Evolutionary conservation across 2,888 invertebrate species (phyloP), one percentile per base, ranked within the genome.

Genomic region (Tetrapedia diversipes): DNA sequence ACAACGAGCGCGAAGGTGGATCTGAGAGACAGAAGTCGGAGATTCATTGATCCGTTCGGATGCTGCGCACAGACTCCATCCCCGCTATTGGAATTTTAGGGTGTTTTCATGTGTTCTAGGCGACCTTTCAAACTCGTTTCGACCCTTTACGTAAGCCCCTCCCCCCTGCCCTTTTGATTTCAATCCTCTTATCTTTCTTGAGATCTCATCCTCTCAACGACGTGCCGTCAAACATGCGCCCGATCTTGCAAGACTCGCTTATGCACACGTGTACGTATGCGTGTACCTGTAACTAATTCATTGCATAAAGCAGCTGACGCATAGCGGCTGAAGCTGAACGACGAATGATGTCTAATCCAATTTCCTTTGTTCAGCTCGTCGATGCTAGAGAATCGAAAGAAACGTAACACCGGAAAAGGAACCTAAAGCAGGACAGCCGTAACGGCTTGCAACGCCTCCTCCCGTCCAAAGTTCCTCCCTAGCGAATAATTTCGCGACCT

Each of bases 41-140:
- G 77, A 81, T 78, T 86, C 88, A 89, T 89, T 85, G 88, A 89
- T 89, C 89, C 88, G 75, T 79, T 86, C 76, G 89, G 89, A 89
- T 88, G 89, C 89, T 89, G 89, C 89, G 89, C 89, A 81, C 67
- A 72, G 73, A 80, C 69, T 67, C 43, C 54, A 74, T 64, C 81
- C 83, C 79, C 81, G 69, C 82, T 75, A 73, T 53, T 66, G 19
- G 34, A 22, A 72, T 57, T 72, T 75, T 80, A 24, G 71, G 57
- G 19, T 39, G 61, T 73, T 77, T 72, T 63, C 57, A 37, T 24
- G 14, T 29, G 53, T 77, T 79, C 24, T 16, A n/a, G 14, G 10
- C 7, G 16, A 57, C 47, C 27, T 53, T 45, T 41, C 65, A 32
- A 60, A 53, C 29, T 43, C 24, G 29, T 24, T 11, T 19, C 22